phyloP scores from a whole-genome alignment of 1,140 invertebrate species.

The Lepidurus packardi region DNA sequence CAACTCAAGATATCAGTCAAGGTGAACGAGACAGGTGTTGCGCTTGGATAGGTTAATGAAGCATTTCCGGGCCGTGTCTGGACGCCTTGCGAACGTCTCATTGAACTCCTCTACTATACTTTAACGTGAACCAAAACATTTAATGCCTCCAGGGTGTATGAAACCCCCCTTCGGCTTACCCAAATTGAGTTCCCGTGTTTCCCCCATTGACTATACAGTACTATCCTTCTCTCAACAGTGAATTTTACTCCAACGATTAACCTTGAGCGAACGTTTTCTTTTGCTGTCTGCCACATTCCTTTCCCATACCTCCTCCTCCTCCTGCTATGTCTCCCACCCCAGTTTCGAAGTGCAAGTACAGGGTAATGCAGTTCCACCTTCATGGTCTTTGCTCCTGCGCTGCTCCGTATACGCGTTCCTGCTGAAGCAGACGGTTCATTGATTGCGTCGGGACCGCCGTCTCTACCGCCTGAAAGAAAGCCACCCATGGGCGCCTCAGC shows the following conservation, averaged over 20 bases:
- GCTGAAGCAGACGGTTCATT: slow-evolving; percentile 3
- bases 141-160: neutral
- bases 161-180: neutral
- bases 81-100: no score
- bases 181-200: neutral
- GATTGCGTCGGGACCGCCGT: neutral
- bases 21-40: slow-evolving; percentile 20
- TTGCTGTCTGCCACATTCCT: neutral
- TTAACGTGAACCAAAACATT: no score
- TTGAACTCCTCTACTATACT: no score
- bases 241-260: slow-evolving; percentile 1
- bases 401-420: neutral
- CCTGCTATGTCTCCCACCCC: neutral
- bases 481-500: neutral
- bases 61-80: neutral
- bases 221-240: neutral
- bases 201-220: no score
- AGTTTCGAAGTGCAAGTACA: no score
- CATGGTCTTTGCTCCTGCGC: neutral
- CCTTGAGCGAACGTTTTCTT: slow-evolving; percentile 24
- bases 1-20: neutral
- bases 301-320: neutral
- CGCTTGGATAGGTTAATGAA: slow-evolving; percentile 10
- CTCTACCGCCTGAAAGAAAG: neutral
- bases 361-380: no score